phyloP scores from a whole-genome alignment of 2,888 invertebrate genomes.

The Lasioglossum calceatum region DNA sequence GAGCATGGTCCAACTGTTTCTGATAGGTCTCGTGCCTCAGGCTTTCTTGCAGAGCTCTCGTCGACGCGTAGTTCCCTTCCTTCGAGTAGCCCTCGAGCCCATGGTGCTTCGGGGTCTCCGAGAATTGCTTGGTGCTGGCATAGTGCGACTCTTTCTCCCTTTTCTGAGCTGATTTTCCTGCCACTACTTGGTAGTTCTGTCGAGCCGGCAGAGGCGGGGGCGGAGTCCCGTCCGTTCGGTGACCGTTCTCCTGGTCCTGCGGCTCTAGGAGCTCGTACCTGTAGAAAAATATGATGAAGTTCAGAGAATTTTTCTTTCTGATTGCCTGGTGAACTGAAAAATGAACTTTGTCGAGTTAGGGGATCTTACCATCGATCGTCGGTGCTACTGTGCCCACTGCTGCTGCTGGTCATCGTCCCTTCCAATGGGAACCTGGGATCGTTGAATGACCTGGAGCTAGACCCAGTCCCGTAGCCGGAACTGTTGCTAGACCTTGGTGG shows the following conservation, averaged over 20 bases:
- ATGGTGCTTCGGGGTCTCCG: too few species aligned
- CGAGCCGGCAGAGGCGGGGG: constrained; percentile 83
- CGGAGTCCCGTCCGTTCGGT: constrained; percentile 84
- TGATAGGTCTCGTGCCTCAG: too few species aligned
- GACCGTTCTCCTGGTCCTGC: constrained; percentile 82
- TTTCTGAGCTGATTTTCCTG: too few species aligned
- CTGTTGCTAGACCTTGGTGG: constrained; percentile 93
- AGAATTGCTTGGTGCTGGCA: too few species aligned
- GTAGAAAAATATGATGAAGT: too few species aligned
- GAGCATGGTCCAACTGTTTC: too few species aligned
- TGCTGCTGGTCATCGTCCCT: constrained; percentile 88
- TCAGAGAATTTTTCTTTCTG: background rate
- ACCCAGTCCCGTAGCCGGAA: constrained; percentile 93
- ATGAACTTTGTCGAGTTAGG: background rate
- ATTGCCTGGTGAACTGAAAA: background rate
- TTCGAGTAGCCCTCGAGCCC: too few species aligned
- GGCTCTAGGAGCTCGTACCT: constrained; percentile 86
- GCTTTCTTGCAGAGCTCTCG: too few species aligned
- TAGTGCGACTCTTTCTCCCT: too few species aligned
- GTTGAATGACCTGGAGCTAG: constrained; percentile 83
- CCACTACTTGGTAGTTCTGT: too few species aligned
- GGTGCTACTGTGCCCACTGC: constrained; percentile 87
- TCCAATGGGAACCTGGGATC: constrained; percentile 83
- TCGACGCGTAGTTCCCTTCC: too few species aligned
- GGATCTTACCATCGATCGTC: constrained; percentile 87